Evolutionary conservation across 2,888 invertebrate genomes (phyloP).

Genomic region (Drosophila putrida): DNA sequence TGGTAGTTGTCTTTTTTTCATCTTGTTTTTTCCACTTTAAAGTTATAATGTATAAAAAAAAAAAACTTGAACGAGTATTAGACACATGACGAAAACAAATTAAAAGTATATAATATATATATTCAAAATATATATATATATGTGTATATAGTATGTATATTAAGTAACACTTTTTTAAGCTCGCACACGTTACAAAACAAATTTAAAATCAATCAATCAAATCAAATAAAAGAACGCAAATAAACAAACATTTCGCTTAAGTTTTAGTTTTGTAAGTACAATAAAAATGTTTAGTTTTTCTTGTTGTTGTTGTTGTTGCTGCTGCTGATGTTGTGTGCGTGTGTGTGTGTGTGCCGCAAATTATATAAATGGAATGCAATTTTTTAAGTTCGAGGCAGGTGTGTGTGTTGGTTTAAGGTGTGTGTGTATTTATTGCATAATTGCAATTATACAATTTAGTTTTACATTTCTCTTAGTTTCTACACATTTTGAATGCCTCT

Average conservation of each 20-base stretch:
- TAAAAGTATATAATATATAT: slow-evolving; percentile 38
- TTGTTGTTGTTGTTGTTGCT: slow-evolving; percentile 4
- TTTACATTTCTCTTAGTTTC: slow-evolving; percentile 4
- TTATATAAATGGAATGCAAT: slow-evolving; percentile 54
- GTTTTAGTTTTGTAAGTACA: slow-evolving; percentile 53
- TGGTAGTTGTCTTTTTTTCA: slow-evolving; percentile 23
- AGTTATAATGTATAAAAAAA: slow-evolving; percentile 23
- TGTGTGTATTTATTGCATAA: slow-evolving; percentile 8
- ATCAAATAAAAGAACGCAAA: slow-evolving; percentile 20
- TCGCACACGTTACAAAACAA: slow-evolving; percentile 51
- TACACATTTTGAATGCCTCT: background rate
- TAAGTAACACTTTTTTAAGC: slow-evolving; percentile 55
- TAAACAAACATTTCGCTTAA: slow-evolving; percentile 48
- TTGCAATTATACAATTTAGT: slow-evolving; percentile 26
- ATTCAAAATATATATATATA: slow-evolving; percentile 24
- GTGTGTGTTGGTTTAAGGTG: background rate
- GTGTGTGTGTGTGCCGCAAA: slow-evolving; percentile 44
- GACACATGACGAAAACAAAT: slow-evolving; percentile 41
- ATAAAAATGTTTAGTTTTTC: slow-evolving; percentile 30
- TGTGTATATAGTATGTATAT: slow-evolving; percentile 33
- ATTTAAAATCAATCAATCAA: slow-evolving; percentile 26
- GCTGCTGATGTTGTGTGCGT: slow-evolving; percentile 18
- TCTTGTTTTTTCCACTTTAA: slow-evolving; percentile 3
- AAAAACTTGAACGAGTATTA: slow-evolving; percentile 50
- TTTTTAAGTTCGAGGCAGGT: slow-evolving; percentile 30